These are phyloP conservation scores for Hippoglossus hippoglossus DNA, from an alignment of 2,797 vertebrate genomes.

Conservation along the genomic window DNA sequence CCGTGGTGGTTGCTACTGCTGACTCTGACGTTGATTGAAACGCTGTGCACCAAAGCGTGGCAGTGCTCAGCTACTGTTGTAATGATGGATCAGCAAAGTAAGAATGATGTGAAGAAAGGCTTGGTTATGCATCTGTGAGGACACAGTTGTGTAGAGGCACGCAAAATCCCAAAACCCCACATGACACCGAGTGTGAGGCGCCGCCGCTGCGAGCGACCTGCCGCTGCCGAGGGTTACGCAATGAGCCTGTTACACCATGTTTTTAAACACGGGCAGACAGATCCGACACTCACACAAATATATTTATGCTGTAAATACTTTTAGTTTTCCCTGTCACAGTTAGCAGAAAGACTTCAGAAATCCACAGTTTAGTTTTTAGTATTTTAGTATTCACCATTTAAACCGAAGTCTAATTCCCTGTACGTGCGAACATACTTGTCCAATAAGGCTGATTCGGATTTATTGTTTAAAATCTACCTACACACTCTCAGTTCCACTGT, in stretches of 20 bases:
- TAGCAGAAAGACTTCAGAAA: neutral
- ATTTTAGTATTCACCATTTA: too few species aligned
- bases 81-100: constrained; percentile 68
- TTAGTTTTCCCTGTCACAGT: neutral
- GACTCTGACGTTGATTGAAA: constrained; percentile 72
- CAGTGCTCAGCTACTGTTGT: constrained; percentile 55
- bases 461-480: too few species aligned
- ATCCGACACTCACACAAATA: neutral
- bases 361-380: too few species aligned
- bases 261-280: neutral
- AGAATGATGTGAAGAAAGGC: constrained; percentile 55
- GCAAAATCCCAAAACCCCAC: constrained; percentile 34
- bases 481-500: neutral
- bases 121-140: constrained; percentile 58
- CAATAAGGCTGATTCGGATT: too few species aligned
- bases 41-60: constrained; percentile 57
- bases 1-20: constrained; percentile 50
- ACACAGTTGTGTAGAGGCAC: constrained; percentile 23
- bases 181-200: constrained; percentile 46
- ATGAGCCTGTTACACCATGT: neutral
- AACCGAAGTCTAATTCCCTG: too few species aligned
- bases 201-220: constrained; percentile 18
- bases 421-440: too few species aligned
- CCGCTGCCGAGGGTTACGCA: constrained; percentile 24
- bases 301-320: too few species aligned